Evolutionary conservation across 2,797 vertebrate genomes (phyloP).

Genomic region (Syncerus caffer): DNA sequence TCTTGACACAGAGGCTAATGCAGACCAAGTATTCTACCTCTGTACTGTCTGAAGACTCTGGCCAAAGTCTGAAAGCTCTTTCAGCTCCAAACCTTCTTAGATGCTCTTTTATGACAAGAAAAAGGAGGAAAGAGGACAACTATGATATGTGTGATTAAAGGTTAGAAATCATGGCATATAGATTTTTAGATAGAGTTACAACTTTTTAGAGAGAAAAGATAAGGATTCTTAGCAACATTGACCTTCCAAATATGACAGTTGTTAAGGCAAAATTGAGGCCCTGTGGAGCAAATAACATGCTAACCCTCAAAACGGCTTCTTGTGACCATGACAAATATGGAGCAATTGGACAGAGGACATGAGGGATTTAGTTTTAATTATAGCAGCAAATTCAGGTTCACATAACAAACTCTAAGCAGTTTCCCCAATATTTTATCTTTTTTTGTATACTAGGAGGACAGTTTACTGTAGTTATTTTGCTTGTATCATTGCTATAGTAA

Average conservation of each 20-base stretch:
- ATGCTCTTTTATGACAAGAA: slow-evolving; percentile 57
- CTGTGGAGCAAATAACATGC: background rate
- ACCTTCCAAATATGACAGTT: background rate
- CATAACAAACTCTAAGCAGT: slow-evolving; percentile 28
- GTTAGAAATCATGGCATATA: background rate
- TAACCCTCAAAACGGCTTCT: background rate
- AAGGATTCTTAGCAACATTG: slow-evolving; percentile 31
- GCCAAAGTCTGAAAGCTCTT: slow-evolving; percentile 38
- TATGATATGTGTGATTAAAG: slow-evolving; percentile 3
- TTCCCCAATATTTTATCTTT: slow-evolving; percentile 30
- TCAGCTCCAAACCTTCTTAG: slow-evolving; percentile 46
- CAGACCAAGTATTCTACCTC: background rate
- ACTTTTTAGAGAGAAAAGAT: slow-evolving; percentile 27
- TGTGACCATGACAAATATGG: background rate
- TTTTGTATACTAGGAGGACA: slow-evolving; percentile 42
- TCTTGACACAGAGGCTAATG: background rate
- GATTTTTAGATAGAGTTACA: slow-evolving; percentile 28
- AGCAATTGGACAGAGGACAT: slow-evolving; percentile 3
- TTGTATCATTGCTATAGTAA: background rate
- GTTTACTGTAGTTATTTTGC: background rate
- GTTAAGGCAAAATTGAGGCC: background rate
- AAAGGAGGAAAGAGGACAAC: slow-evolving; percentile 25
- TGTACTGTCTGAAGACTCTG: background rate
- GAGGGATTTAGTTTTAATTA: slow-evolving; percentile 58
- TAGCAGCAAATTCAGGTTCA: slow-evolving; percentile 33